These are phyloP conservation scores for Gastrophryne carolinensis DNA, from an alignment of 2,797 vertebrate species.

Conservation along the genomic window DNA sequence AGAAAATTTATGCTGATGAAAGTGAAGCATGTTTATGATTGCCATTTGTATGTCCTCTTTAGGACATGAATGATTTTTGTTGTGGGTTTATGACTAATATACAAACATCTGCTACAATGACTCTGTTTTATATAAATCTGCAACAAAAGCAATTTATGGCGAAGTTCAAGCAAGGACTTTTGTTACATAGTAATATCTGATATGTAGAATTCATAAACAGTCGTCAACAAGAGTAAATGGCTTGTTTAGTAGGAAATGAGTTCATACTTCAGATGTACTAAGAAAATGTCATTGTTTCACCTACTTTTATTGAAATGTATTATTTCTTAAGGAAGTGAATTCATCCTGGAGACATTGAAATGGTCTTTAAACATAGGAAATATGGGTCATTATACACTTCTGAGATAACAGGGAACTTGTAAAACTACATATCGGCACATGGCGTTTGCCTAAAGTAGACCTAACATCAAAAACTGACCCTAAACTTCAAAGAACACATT, in stretches of 20 bases:
- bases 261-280: constrained; percentile 86
- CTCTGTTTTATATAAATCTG: not conserved
- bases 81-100: too few species aligned
- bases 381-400: constrained; percentile 55
- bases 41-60: too few species aligned
- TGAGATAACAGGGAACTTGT: constrained; percentile 53
- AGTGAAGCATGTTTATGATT: too few species aligned
- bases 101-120: not conserved
- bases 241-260: constrained; percentile 80
- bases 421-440: too few species aligned
- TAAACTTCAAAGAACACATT: too few species aligned
- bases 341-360: constrained; percentile 76
- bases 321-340: constrained; percentile 96
- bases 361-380: constrained; percentile 67
- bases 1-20: too few species aligned
- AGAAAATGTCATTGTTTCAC: constrained; percentile 83
- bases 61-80: too few species aligned
- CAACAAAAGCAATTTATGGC: not conserved
- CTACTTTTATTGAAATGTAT: constrained; percentile 78
- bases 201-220: constrained; percentile 76
- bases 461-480: too few species aligned
- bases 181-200: constrained; percentile 75
- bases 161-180: constrained; percentile 56
- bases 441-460: too few species aligned
- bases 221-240: constrained; percentile 80